Evolutionary conservation across 1,140 invertebrate species (phyloP), one percentile per base, ranked within the genome.

Genomic region (Babylonia areolata): DNA sequence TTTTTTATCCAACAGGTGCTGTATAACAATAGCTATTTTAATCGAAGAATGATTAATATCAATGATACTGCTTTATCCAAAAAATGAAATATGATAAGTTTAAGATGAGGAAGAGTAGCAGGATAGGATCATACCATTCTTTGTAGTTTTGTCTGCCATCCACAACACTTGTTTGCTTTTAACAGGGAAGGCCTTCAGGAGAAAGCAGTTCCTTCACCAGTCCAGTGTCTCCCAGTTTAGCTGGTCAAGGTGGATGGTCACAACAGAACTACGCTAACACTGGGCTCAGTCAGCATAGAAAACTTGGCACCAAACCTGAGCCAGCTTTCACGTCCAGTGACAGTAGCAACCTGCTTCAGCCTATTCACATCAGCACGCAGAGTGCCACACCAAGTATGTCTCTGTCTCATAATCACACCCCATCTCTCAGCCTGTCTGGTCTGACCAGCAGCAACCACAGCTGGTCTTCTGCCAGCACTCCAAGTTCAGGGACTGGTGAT

Each of bases 381-480:
- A 80, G 31, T 35, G 46, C 75, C 54, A 71, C 33, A 17, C 37
- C 77, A 1, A 46, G 42, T 17, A 5, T 39, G 64, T 33, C 35
- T 39, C 81, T 64, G 71, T 31, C 73, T n/a, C 77, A 42, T 73
- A 80, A 17, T 35, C 85, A 81, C 78, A 81, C 20, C 31, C 54
- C 77, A 5, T 80, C 77, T n/a, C 58, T 64, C 58, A 80, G 31
- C 35, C 54, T 79, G 37, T 64, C 77, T 54, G 77, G 77, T n/a
- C 23, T 58, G 58, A 85, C 51, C 54, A 80, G 77, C 39, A 71
- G 39, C 69, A 85, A 51, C 80, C 78, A 85, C 58, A 85, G 73
- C 79, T 82, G 83, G 86, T 85, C 83, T 3, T 40, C 37, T 20
- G 82, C 86, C 35, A 87, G 86, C 79, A 87, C 86, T 0, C 83